A percentile compares a stretch with the other conserved stretches of the same genome.
Conservation (phyloP, 2,797 vertebrate genomes). For the Gobionotothen gibberifrons region DNA sequence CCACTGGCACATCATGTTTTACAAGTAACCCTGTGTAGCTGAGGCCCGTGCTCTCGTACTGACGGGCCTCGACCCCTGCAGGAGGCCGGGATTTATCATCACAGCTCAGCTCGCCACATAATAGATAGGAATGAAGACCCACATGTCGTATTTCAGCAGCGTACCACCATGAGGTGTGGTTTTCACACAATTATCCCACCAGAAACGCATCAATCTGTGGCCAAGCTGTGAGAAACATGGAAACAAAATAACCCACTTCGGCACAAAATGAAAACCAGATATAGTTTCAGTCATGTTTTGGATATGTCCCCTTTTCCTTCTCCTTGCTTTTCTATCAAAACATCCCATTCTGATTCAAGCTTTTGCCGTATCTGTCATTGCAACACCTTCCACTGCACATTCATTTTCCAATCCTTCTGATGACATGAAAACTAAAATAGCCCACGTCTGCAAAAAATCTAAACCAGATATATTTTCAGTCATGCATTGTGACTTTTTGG, state of each 20-base stretch:
- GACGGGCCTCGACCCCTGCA: slow-evolving; percentile 54
- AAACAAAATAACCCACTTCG: neutral
- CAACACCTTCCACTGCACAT: too few relatives aligned
- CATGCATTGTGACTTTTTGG: neutral
- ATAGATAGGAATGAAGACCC: slow-evolving; percentile 44
- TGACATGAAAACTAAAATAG: too few relatives aligned
- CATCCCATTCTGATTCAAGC: neutral
- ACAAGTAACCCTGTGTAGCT: slow-evolving; percentile 57
- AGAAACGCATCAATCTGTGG: slow-evolving; percentile 35
- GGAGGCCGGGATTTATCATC: slow-evolving; percentile 57
- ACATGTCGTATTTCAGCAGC: slow-evolving; percentile 32
- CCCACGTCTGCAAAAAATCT: neutral
- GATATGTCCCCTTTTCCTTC: neutral
- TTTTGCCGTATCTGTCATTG: neutral
- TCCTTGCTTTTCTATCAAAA: too few relatives aligned
- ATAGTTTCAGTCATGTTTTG: neutral
- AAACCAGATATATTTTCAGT: neutral
- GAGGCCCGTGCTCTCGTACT: slow-evolving; percentile 30
- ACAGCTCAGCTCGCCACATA: slow-evolving; percentile 50
- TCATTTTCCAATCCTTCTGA: too few relatives aligned
- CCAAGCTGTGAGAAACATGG: slow-evolving; percentile 26
- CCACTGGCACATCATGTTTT: slow-evolving; percentile 70
- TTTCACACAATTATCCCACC: slow-evolving; percentile 29
- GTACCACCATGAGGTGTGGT: slow-evolving; percentile 25
- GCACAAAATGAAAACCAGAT: neutral